A percentile compares a stretch with the other conserved stretches of the same genome.
Conservation (phyloP, 2,888 invertebrate species). For the Caenorhabditis sulstoni region DNA sequence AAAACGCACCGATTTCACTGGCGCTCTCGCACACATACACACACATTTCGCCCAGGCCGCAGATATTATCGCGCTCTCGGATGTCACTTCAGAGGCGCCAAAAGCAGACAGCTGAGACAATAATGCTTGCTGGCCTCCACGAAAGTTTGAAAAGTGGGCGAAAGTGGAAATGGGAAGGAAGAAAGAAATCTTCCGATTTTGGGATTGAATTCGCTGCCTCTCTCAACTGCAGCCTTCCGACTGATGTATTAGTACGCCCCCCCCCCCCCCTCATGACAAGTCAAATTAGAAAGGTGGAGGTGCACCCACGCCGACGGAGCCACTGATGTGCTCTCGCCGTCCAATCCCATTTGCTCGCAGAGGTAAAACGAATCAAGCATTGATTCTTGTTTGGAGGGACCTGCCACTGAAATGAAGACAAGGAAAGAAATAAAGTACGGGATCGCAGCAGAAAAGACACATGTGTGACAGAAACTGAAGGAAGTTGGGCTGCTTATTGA, state of each 20-base stretch:
- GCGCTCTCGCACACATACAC: background rate
- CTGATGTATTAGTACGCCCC: conserved; percentile 36
- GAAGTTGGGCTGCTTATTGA: conserved; percentile 7
- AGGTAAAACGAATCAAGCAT: conserved; percentile 11
- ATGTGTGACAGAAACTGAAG: background rate
- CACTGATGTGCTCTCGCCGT: background rate
- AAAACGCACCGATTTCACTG: conserved; percentile 18
- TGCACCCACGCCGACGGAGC: conserved; percentile 14
- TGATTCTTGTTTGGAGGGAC: background rate
- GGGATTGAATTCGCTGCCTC: background rate
- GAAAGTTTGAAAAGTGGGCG: conserved; percentile 22
- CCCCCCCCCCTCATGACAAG: no score
- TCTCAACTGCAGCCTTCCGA: background rate
- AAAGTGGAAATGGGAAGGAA: background rate
- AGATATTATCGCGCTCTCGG: conserved; percentile 47
- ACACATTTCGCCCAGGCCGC: conserved; percentile 7
- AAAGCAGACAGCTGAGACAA: conserved; percentile 55
- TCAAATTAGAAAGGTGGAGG: conserved; percentile 36
- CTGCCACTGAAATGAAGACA: background rate
- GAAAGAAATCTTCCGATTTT: conserved; percentile 11
- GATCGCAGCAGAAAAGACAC: background rate
- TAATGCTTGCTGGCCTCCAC: conserved; percentile 32
- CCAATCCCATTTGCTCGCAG: conserved; percentile 10
- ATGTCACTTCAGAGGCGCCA: conserved; percentile 54
- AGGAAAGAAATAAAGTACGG: background rate